Conservation (phyloP, 2,113 vertebrate species). For the Neopipo cinnamomea region DNA sequence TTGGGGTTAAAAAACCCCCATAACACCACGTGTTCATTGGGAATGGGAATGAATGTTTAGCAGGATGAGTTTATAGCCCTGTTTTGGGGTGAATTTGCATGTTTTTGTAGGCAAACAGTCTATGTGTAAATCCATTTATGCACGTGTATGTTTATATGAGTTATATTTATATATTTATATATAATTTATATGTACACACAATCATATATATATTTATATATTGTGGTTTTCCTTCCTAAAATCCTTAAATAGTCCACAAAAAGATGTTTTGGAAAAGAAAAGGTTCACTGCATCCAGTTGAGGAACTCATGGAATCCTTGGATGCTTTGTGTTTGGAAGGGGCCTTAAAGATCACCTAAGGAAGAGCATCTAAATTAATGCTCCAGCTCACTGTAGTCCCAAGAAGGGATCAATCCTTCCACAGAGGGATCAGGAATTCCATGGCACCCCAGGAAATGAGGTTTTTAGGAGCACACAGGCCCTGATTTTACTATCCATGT, state of each 20-base stretch:
- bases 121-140: background rate
- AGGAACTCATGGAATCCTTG: background rate
- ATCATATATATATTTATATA: no score
- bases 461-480: background rate
- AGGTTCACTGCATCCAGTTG: rapidly evolving
- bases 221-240: background rate
- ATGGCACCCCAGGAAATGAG: background rate
- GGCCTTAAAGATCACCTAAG: background rate
- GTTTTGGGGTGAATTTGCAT: background rate
- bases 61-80: background rate
- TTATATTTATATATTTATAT: no score
- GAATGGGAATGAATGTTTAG: background rate
- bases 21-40: rapidly evolving
- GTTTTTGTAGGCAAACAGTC: background rate
- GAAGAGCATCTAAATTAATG: background rate
- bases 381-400: background rate
- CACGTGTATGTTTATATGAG: background rate
- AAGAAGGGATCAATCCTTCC: background rate
- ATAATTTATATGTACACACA: no score
- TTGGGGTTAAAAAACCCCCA: background rate
- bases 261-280: background rate
- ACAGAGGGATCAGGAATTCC: background rate
- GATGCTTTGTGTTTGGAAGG: background rate
- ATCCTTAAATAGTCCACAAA: background rate
- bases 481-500: background rate